Percentiles rank a stretch among this genome's conserved stretches.
Conservation (phyloP, 2,113 vertebrate species). For the Calypte anna region DNA sequence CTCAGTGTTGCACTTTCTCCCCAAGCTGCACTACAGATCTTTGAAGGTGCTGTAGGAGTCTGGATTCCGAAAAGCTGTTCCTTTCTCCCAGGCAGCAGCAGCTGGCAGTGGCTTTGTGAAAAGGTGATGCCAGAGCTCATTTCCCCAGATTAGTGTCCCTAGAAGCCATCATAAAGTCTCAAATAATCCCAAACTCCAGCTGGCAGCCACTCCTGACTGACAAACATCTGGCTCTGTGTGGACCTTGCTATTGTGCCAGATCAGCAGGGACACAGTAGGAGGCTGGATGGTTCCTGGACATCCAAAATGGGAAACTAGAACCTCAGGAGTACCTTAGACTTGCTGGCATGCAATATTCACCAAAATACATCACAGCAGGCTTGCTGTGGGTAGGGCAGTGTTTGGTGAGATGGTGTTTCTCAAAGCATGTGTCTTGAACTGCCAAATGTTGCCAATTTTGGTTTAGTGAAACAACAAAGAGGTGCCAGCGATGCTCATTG, state of each 20-base stretch:
- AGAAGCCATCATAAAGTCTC: neutral
- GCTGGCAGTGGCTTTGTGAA: neutral
- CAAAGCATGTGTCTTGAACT: neutral
- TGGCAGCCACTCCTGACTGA: neutral
- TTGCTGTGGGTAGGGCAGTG: neutral
- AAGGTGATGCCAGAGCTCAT: neutral
- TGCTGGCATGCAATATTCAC: neutral
- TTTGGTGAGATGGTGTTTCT: neutral
- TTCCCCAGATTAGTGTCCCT: neutral
- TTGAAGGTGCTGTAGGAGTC: neutral
- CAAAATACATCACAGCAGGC: no score
- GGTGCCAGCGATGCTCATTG: neutral
- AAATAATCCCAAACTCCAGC: neutral
- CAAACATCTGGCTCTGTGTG: neutral
- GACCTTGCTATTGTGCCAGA: neutral
- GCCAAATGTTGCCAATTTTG: fast-evolving
- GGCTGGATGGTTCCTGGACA: neutral
- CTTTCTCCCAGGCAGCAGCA: neutral
- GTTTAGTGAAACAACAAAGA: neutral
- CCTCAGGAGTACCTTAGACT: no score
- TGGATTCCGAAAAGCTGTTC: neutral
- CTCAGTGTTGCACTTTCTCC: neutral
- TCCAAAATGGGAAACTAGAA: neutral
- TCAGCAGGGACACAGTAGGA: neutral
- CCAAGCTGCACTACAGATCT: neutral